Evolutionary conservation across 2,888 invertebrate species (phyloP), one percentile per base, ranked within the genome.

Genomic region (Apantesis nais): DNA sequence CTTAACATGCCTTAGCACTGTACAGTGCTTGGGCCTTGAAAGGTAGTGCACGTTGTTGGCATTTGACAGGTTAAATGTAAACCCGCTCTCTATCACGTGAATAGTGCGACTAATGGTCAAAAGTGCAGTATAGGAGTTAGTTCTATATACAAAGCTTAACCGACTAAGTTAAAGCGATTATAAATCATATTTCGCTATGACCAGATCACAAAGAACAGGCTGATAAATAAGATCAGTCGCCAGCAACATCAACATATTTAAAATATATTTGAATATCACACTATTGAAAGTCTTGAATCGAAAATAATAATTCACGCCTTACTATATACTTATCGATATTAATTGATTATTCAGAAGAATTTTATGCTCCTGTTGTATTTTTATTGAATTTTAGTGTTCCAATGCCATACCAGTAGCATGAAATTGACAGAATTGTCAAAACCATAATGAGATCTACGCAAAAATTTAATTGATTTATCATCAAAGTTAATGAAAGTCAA

Each of bases 81-180:
- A 63, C 29, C 2, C 63, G 44, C 22, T 31, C 2, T 63, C 63
- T 44, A 63, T 63, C 41, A 63, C 41, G 12, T 22, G 9, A 41
- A 63, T n/a, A 41, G n/a, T 64, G 14, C 34, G 22, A 31, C 44
- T 29, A 37, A 64, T 37, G 25, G 58, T 48, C 5, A 37, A 61
- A 62, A 60, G 68, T 64, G 64, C 69, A 64, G 19, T 41, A 64
- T 25, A n/a, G n/a, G 39, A 68, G 41, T 29, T 7, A 39, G 19
- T 39, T 68, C 22, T 60, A 37, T 69, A 62, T 70, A 70, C 66
- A 66, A 60, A 52, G 70, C 70, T 62, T 70, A 62, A 61, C 55
- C 14, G 37, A 22, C 61, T 70, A 66, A 66, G 44, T 65, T 69
- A 66, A 70, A 62, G 66, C 70, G 62, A 61, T 31, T 70, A 39